A percentile compares a stretch with the other conserved stretches of the same genome.
Conservation (phyloP, 2,888 invertebrate species). For the Leuctra nigra region DNA sequence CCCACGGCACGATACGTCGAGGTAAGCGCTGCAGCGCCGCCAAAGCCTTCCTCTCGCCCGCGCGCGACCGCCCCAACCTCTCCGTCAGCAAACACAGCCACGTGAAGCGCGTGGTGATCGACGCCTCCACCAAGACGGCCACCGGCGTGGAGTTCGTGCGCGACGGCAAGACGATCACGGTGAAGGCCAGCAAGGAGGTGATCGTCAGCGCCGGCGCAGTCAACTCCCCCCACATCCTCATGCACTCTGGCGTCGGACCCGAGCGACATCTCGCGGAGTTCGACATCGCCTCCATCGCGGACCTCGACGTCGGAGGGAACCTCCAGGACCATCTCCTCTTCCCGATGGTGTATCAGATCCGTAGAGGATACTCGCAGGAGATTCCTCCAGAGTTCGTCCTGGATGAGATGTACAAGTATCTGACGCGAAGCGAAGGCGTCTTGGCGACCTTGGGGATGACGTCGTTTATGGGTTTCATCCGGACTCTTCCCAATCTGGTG, state of each 20-base stretch:
- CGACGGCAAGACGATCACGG: conserved; percentile 24
- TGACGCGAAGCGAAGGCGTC: conserved; percentile 43
- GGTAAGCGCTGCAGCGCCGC: conserved; percentile 42
- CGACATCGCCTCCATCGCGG: conserved; percentile 41
- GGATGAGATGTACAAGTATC: conserved; percentile 38
- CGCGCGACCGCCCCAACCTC: conserved; percentile 48
- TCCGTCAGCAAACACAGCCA: conserved; percentile 50
- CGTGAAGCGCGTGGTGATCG: conserved; percentile 49
- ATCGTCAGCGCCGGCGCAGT: conserved; percentile 60
- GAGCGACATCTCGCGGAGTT: conserved; percentile 43
- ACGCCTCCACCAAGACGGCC: conserved; percentile 40
- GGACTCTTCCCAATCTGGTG: conserved; percentile 41
- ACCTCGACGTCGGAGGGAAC: conserved; percentile 49
- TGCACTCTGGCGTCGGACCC: conserved; percentile 61
- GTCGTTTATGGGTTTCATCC: conserved; percentile 50
- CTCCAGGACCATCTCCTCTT: conserved; percentile 48
- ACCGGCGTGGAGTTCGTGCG: conserved; percentile 40
- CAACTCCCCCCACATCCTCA: conserved; percentile 58
- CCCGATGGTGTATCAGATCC: conserved; percentile 37
- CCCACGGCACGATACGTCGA: conserved; percentile 37
- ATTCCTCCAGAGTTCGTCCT: conserved; percentile 31
- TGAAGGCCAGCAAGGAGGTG: conserved; percentile 50
- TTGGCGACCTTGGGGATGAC: conserved; percentile 41
- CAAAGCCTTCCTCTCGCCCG: conserved; percentile 42
- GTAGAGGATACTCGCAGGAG: conserved; percentile 21